Evolutionary conservation across 2,113 vertebrate genomes (phyloP), one percentile per base, ranked within the genome.

Genomic region (Microcebus tavaratra): DNA sequence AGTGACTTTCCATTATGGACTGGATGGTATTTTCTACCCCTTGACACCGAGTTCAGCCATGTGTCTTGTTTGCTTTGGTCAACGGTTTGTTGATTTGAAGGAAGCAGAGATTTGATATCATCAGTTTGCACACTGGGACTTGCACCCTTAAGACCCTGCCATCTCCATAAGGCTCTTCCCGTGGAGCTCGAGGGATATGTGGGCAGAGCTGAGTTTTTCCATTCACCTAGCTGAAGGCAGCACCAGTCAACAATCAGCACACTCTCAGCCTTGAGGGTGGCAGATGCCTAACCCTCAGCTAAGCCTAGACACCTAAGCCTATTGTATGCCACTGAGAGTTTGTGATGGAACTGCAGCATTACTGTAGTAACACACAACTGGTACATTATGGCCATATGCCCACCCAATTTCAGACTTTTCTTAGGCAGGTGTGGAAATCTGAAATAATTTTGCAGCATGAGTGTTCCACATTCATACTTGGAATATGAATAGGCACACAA

Each of bases 191-290:
- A 61, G 14, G 85, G 29, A 12, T 6, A 55, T 8, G 1, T 12
- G 63, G 34, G 5, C 18, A 82, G 20, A 92, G 25, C 42, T 18
- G 4, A 84, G 57, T n/a, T 75, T 86, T 85, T 5, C 42, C 7
- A 21, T 8, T 65, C 48, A 55, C 8, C 14, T 25, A 10, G 4
- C 4, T 42, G 14, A 70, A 59, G 13, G 36, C 73, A 68, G 12
- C 18, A 14, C 53, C 31, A 76, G 50, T 31, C 15, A 25, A 85
- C 27, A 68, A n/a, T 23, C 8, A 12, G 1, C 42, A 31, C 11
- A 45, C 13, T 6, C 0, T 4, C 2, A 70, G 13, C 23, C 27
- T 65, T 55, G 1, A 29, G 31, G 36, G 8, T 39, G 13, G 4
- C 48, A 59, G 31, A 3, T 53, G 23, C 23, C 45, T 67, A 59